These are phyloP conservation scores for Anthophora plumipes DNA, from an alignment of 2,888 invertebrate species.

Conservation along the genomic window DNA sequence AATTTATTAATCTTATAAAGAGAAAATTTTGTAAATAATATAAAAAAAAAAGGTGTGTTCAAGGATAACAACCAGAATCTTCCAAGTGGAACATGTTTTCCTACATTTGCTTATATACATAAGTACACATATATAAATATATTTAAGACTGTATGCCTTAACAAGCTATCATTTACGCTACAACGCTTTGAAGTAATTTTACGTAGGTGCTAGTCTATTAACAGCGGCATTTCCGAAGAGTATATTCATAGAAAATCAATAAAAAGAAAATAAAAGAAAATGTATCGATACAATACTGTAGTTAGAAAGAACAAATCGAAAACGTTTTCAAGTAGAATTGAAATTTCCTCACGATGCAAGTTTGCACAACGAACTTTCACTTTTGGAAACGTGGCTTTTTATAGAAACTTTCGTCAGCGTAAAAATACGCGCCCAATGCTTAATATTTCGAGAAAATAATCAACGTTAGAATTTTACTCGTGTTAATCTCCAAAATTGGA, in stretches of 20 bases:
- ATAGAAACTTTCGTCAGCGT: slow-evolving; percentile 4
- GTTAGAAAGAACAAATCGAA: not conserved
- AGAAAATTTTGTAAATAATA: slow-evolving; percentile 3
- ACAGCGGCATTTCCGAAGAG: no score
- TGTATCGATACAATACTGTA: not conserved
- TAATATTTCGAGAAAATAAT: not conserved
- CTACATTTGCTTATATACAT: not conserved
- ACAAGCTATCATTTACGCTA: no score
- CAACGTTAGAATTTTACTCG: not conserved
- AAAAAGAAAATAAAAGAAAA: not conserved
- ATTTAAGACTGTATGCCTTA: not conserved
- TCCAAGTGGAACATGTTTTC: slow-evolving; percentile 21
- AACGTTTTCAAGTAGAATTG: not conserved
- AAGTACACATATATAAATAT: not conserved
- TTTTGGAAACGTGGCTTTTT: slow-evolving; percentile 36
- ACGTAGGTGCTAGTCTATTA: no score
- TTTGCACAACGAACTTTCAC: slow-evolving; percentile 53
- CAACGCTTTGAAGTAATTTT: no score
- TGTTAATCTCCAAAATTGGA: not conserved
- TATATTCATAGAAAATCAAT: no score
- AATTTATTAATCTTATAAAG: no score
- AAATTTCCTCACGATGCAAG: slow-evolving; percentile 22
- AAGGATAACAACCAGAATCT: slow-evolving; percentile 22
- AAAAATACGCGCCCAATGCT: not conserved
- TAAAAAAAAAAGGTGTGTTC: not conserved